Conservation (phyloP, 2,797 vertebrate genomes). For the Rhynchotus rufescens region DNA sequence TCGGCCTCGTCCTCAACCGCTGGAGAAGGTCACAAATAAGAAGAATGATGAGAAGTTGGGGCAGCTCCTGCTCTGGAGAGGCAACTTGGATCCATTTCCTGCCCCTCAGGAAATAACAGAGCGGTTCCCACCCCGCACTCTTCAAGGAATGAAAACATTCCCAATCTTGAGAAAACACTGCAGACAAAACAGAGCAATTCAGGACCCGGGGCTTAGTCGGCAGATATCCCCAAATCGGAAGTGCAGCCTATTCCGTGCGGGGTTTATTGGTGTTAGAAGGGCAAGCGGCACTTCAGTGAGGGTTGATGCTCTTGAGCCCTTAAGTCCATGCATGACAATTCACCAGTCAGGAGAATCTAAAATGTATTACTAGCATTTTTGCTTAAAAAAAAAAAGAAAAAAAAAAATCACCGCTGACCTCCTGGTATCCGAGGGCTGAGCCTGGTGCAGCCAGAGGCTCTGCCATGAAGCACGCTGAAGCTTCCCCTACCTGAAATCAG, state of each 20-base stretch:
- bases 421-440: neutral
- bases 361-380: neutral
- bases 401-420: neutral
- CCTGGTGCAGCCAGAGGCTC: neutral
- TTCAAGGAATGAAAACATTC: constrained; percentile 53
- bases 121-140: constrained; percentile 12
- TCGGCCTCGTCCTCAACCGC: constrained; percentile 5
- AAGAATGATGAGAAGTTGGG: no score
- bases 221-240: neutral
- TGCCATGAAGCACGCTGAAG: neutral
- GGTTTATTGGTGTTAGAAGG: neutral
- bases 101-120: constrained; percentile 52
- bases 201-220: neutral
- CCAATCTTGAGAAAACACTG: constrained; percentile 38
- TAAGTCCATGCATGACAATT: neutral
- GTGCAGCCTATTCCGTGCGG: neutral
- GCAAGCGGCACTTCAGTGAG: neutral
- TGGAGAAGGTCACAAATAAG: neutral
- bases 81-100: constrained; percentile 38
- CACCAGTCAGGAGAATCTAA: neutral
- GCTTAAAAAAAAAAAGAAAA: neutral
- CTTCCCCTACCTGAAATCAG: fast-evolving
- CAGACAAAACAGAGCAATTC: constrained; percentile 2
- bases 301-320: constrained; percentile 2
- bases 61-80: constrained; percentile 33